These are phyloP conservation scores for Caenorhabditis parvicauda DNA, from an alignment of 2,888 invertebrate genomes.

Conservation along the genomic window DNA sequence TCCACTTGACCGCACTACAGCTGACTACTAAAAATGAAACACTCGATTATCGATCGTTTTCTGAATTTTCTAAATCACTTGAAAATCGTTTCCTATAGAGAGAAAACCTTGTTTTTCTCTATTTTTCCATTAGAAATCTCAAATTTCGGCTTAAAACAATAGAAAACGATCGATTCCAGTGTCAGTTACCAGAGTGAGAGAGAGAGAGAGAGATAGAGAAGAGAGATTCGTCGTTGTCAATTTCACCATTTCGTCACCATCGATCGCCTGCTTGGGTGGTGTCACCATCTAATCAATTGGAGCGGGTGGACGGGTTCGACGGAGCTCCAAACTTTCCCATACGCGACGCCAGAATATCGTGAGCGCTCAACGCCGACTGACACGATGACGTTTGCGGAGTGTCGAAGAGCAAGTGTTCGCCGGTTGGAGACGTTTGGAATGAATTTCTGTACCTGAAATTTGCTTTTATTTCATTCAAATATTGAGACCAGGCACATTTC, in stretches of 20 bases:
- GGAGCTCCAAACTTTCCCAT: slow-evolving; percentile 42
- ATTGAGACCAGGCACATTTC: no score
- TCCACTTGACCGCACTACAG: not conserved
- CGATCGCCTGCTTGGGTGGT: no score
- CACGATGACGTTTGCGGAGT: slow-evolving; percentile 12
- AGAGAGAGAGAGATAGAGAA: slow-evolving; percentile 2
- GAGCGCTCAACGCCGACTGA: slow-evolving; percentile 10
- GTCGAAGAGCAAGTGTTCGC: slow-evolving; percentile 43
- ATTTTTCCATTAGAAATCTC: not conserved
- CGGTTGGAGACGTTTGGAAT: slow-evolving; percentile 36
- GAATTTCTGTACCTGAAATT: slow-evolving; percentile 32
- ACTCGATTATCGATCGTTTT: not conserved
- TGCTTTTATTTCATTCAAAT: no score
- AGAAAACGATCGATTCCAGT: not conserved
- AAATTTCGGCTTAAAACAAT: slow-evolving; percentile 1
- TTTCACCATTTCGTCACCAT: not conserved
- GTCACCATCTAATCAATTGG: slow-evolving; percentile 4
- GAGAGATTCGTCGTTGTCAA: not conserved
- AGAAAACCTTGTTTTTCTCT: not conserved
- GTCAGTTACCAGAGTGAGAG: not conserved
- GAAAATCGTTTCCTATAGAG: not conserved
- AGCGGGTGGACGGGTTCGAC: slow-evolving; percentile 24
- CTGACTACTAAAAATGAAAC: slow-evolving; percentile 12
- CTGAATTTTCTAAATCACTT: no score
- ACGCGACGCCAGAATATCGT: slow-evolving; percentile 10